A percentile compares a stretch with the other conserved stretches of the same genome.
Conservation (phyloP, 2,888 invertebrate genomes). For the Noctua janthe region DNA sequence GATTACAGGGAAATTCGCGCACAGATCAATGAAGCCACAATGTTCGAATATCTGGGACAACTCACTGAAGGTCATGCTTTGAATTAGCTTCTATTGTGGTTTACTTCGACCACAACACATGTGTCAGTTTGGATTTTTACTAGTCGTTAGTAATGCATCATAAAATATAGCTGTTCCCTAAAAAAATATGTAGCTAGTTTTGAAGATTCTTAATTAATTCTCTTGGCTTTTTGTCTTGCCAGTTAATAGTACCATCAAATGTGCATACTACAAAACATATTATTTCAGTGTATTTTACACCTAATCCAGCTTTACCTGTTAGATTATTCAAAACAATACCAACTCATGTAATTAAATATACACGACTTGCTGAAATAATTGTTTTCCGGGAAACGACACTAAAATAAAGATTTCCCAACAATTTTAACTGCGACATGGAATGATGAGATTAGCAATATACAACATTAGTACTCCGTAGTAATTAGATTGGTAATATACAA, state of each 20-base stretch:
- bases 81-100: conserved; percentile 32
- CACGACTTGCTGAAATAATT: conserved; percentile 31
- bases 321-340: conserved; percentile 2
- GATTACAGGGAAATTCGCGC: conserved; percentile 11
- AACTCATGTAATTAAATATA: conserved; percentile 11
- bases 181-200: conserved; percentile 2
- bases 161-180: conserved; percentile 13
- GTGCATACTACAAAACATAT: conserved; percentile 12
- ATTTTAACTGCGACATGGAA: conserved; percentile 15
- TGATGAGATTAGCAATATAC: conserved; percentile 10
- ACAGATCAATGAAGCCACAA: conserved; percentile 34
- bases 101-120: conserved; percentile 15
- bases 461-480: too few species aligned
- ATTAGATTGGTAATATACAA: too few species aligned
- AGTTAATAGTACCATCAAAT: too few species aligned
- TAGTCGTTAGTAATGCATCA: conserved; percentile 29
- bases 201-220: conserved; percentile 1
- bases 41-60: conserved; percentile 27
- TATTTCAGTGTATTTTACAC: background rate
- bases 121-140: conserved; percentile 17
- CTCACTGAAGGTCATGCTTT: conserved; percentile 32
- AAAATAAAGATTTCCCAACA: conserved; percentile 37
- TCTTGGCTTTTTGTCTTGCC: conserved; percentile 1
- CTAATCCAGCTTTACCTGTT: conserved; percentile 32
- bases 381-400: conserved; percentile 35